Evolutionary conservation across 2,113 vertebrate genomes (phyloP), one percentile per base, ranked within the genome.

Genomic region (Syngnathoides biaculeatus): DNA sequence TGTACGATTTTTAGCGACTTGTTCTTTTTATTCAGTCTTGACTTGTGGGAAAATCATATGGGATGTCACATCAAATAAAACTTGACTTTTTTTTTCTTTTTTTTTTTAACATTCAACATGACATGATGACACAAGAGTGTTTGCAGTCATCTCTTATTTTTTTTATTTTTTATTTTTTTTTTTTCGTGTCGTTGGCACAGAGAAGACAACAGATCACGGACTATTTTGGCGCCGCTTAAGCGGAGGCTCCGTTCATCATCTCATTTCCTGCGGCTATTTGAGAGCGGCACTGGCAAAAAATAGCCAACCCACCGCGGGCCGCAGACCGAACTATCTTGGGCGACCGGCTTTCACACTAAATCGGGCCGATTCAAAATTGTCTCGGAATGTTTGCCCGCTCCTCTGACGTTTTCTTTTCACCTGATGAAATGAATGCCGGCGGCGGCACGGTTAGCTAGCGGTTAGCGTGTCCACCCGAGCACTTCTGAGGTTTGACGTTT

Each of bases 251-350:
- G 80, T 87, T 71, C 71, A 89, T 89, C 88, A 89, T 80, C 89
- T 88, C 89, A 88, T 90, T 89, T 90, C 89, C 88, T 88, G 81
- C 66, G 68, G 86, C 88, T 89, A 89, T 90, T 88, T 87, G 83
- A 80, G 86, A 84, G 79, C 70, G 64, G 73, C 82, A 75, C 65
- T 79, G 64, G 80, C 82, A 64, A 81, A 24, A 89, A 90, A 89
- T 80, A 80, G 84, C 75, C 75, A 78, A 24, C 69, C 76, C 67
- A 30, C 70, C 72, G 81, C 72, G 81, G 82, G 48, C 89, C 87
- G 71, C 89, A 86, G 84, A 42, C 69, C 0, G 73, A 81, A 81
- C 82, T 84, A 84, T 90, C 84, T 68, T 39, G 15, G 9, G 83
- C 71, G 78, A 84, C 80, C 70, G 77, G 84, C 74, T 86, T 83